These are phyloP conservation scores for Ceratitis capitata DNA, from an alignment of 1,140 invertebrate species.

Conservation along the genomic window DNA sequence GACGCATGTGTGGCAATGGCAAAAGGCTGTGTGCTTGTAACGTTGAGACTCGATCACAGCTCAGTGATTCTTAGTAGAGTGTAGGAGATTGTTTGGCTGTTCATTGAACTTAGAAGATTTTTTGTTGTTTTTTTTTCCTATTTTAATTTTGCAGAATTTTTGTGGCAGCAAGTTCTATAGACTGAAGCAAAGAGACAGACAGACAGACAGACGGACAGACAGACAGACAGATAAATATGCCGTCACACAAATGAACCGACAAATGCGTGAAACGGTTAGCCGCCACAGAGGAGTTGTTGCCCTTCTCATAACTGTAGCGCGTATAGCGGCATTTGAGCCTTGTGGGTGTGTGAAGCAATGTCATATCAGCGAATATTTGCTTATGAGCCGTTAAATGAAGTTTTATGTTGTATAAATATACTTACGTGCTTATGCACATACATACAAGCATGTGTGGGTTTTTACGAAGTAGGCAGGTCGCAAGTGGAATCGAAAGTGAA, in stretches of 20 bases:
- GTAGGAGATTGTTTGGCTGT: no score
- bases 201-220: not conserved
- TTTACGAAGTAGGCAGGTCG: no score
- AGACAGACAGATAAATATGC: not conserved
- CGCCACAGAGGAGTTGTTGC: not conserved
- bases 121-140: no score
- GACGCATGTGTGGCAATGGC: not conserved
- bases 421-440: not conserved
- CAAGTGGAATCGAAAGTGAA: no score
- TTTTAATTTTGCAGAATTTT: not conserved
- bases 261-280: slow-evolving; percentile 16
- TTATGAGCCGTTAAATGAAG: slow-evolving; percentile 25
- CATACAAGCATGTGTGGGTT: no score
- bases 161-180: not conserved
- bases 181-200: not conserved
- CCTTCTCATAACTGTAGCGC: not conserved
- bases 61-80: not conserved
- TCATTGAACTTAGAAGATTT: slow-evolving; percentile 16
- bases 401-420: not conserved
- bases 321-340: not conserved
- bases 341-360: not conserved
- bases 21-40: no score
- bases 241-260: slow-evolving; percentile 26
- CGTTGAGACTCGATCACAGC: not conserved
- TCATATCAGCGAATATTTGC: not conserved